phyloP scores from a whole-genome alignment of 2,113 vertebrate species.

The Coptodon rendalli region DNA sequence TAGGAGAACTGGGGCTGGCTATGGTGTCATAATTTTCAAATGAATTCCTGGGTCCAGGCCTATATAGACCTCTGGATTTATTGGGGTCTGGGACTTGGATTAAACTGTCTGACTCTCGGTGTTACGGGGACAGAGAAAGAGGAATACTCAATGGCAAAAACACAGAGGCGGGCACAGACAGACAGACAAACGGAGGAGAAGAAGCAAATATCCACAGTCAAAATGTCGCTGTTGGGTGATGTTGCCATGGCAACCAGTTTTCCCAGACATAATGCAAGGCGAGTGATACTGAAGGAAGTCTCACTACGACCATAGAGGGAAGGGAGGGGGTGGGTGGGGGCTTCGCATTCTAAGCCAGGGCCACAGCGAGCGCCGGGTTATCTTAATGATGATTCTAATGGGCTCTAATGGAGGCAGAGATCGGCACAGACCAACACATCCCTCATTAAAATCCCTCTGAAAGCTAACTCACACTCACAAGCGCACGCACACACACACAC shows the following conservation, averaged over 20 bases:
- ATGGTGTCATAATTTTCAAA: constrained; percentile 58
- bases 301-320: constrained; percentile 23
- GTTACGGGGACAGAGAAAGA: not conserved
- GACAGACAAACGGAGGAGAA: constrained; percentile 41
- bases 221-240: constrained; percentile 61
- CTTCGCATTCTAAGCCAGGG: constrained; percentile 45
- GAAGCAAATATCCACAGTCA: constrained; percentile 54
- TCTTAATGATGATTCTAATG: constrained; percentile 79
- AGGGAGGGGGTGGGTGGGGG: not conserved
- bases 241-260: constrained; percentile 73
- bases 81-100: constrained; percentile 52
- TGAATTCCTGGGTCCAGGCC: constrained; percentile 38
- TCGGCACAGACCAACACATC: constrained; percentile 21
- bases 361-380: constrained; percentile 46
- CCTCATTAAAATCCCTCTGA: constrained; percentile 67
- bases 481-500: not conserved
- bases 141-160: constrained; percentile 1
- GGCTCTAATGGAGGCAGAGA: constrained; percentile 67
- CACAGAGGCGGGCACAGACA: constrained; percentile 21
- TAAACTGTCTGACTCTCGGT: constrained; percentile 38
- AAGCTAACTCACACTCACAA: not conserved
- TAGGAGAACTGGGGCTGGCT: constrained; percentile 36
- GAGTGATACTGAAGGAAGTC: constrained; percentile 47
- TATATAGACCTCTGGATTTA: constrained; percentile 44
- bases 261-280: constrained; percentile 63